Evolutionary conservation across 2,797 vertebrate species (phyloP).

Genomic region (Eupleurogrammus muticus): DNA sequence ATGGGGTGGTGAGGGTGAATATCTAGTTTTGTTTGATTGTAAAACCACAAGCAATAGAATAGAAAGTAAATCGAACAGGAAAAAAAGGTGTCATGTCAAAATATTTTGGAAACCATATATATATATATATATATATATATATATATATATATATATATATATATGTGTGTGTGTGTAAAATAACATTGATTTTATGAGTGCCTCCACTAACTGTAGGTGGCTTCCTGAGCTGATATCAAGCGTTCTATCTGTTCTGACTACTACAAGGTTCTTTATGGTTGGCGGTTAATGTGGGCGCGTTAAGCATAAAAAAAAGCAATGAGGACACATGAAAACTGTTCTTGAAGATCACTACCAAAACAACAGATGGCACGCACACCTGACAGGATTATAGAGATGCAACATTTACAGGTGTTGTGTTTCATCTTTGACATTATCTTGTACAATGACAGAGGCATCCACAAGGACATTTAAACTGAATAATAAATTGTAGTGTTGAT

Average conservation of each 20-base stretch:
- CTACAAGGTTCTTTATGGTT: slow-evolving; percentile 9
- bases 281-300: background rate
- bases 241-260: slow-evolving; percentile 34
- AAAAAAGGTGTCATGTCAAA: too few relatives aligned
- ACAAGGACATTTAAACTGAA: background rate
- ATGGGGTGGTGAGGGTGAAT: too few relatives aligned
- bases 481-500: slow-evolving; percentile 4
- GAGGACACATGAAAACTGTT: slow-evolving; percentile 15
- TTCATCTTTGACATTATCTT: slow-evolving; percentile 17
- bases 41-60: too few relatives aligned
- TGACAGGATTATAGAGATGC: slow-evolving; percentile 31
- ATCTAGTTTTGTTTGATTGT: too few relatives aligned
- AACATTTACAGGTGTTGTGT: slow-evolving; percentile 3
- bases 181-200: background rate
- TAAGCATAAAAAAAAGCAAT: slow-evolving; percentile 19
- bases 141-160: too few relatives aligned
- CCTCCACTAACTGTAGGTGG: slow-evolving; percentile 1
- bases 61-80: too few relatives aligned
- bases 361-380: slow-evolving; percentile 28
- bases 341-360: slow-evolving; percentile 26
- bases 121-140: too few relatives aligned
- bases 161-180: background rate
- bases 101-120: too few relatives aligned
- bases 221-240: slow-evolving; percentile 30
- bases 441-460: background rate